Base-by-base conservation (phyloP, 2,113 vertebrate species). In the Limnothrissa miodon region DNA sequence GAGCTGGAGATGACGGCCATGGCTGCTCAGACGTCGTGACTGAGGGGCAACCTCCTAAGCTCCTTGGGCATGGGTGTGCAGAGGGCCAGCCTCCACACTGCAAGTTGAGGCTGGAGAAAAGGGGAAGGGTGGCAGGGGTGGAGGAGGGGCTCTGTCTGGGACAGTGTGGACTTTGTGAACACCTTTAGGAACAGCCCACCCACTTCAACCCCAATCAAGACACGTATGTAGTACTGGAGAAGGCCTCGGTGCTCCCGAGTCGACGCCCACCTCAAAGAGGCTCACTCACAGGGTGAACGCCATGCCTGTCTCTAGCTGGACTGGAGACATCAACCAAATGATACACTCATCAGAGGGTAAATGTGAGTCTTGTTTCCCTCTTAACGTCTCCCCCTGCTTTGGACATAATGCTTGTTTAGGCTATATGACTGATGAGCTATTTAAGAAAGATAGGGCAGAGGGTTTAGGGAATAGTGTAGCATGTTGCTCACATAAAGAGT, bases 161-260 rank as follows among this genome's bases (percentile, higher is more conserved):
- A 94, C 94, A 94, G 89, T 91, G 88, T 81, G 79, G 89, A 94
- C 93, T 91, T 92, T 95, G 93, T 95, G 84, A 92, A 85, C 45
- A 87, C 89, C 89, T 91, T 89, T 84, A 81, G n/a, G 59, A 78
- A 79, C 87, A 84, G 86, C 88, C 87, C 87, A 88, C 91, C 90
- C 88, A 89, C 89, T 89, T 87, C 85, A 85, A 85, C 87, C 80
- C 78, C 85, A 84, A 29, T 1, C 33, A 83, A 66, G 59, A 29
- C n/a, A 66, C 59, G 11, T 29, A 66, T n/a, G n/a, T n/a, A n/a
- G n/a, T n/a, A n/a, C 23, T 62, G 59, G 59, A 62, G 59, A 62
- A 62, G 23, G 23, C n/a, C 59, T 62, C 25, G 6, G 25, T 29
- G n/a, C 29, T 33, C 59, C 1, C n/a, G 0, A 66, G 25, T 1